Percentiles rank a stretch among this genome's conserved stretches.
Evolutionary conservation across 1,140 invertebrate species (phyloP).

Genomic region (Aphis craccivora): DNA sequence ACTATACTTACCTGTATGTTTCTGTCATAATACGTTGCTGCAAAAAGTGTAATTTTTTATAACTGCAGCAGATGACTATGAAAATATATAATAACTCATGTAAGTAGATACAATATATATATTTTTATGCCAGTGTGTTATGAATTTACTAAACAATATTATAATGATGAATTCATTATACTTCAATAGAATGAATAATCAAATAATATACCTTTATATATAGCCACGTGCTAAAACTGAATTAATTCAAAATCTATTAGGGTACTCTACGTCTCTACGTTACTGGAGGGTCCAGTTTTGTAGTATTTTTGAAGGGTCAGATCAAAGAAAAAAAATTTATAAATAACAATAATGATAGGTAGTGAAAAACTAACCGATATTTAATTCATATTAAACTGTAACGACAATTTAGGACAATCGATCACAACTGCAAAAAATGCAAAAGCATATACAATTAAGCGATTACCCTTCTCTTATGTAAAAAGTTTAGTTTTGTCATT

Average conservation of each 20-base stretch:
- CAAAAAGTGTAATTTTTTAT: neutral
- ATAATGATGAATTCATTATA: neutral
- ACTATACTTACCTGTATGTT: neutral
- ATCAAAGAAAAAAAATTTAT: slow-evolving; percentile 44
- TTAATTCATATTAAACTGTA: slow-evolving; percentile 54
- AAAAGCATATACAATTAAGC: slow-evolving; percentile 50
- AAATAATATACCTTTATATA: slow-evolving; percentile 30
- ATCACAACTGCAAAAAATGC: slow-evolving; percentile 24
- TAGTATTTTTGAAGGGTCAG: slow-evolving; percentile 45
- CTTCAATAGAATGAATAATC: slow-evolving; percentile 38
- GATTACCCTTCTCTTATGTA: slow-evolving; percentile 13
- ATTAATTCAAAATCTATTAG: slow-evolving; percentile 57
- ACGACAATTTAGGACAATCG: slow-evolving; percentile 39
- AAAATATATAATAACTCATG: neutral
- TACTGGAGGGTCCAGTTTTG: slow-evolving; percentile 40
- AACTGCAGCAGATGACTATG: neutral
- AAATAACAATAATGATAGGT: slow-evolving; percentile 46
- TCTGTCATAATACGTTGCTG: neutral
- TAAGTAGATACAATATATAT: neutral
- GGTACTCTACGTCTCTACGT: slow-evolving; percentile 15
- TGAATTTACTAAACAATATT: neutral
- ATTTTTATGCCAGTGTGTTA: neutral
- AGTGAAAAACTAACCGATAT: slow-evolving; percentile 15
- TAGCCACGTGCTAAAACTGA: slow-evolving; percentile 47
- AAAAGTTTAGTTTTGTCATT: slow-evolving; percentile 33